Evolutionary conservation across 1,140 invertebrate genomes (phyloP), one percentile per base, ranked within the genome.

Genomic region (Charaxes varanes): DNA sequence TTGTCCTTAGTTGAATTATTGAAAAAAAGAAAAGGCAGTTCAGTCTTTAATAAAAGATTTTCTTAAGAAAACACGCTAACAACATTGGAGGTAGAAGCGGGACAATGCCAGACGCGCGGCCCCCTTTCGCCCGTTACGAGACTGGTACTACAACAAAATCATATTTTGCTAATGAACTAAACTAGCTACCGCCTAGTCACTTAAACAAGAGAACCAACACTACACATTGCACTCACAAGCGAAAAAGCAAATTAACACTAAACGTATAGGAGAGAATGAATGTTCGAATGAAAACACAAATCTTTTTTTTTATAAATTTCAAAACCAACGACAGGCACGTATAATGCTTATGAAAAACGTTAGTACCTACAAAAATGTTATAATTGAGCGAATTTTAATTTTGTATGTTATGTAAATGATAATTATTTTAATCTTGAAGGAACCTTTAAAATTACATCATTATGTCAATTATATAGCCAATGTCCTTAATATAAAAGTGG

Each of bases 121-220:
- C 57, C 58, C 62, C 67, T 56, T 56, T 58, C 64, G 54, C 45
- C 57, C 56, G 54, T 55, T 55, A 40, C 35, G 41, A 48, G 30
- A 26, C 32, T 35, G 6, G 14, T 17, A 32, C 13, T n/a, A n/a
- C 17, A 24, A 30, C 26, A 35, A 43, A 17, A 3, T 17, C 28
- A 34, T 15, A 41, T 16, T 22, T 11, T 23, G 13, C 21, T 23
- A 32, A 10, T 10, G 10, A 16, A 12, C 15, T 33, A 42, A 3
- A 17, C 32, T 36, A 27, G 14, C 22, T 7, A 12, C 16, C n/a
- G 6, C n/a, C n/a, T n/a, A n/a, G 4, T 17, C 3, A 3, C n/a
- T 8, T 10, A 30, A 4, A n/a, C 4, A 30, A 15, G 16, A 15
- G 2, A 18, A 8, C 16, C 11, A 35, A 21, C 23, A 26, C 34